A percentile compares a stretch with the other conserved stretches of the same genome.
phyloP scores from a whole-genome alignment of 2,888 invertebrate genomes.

The Nasonia oneida region DNA sequence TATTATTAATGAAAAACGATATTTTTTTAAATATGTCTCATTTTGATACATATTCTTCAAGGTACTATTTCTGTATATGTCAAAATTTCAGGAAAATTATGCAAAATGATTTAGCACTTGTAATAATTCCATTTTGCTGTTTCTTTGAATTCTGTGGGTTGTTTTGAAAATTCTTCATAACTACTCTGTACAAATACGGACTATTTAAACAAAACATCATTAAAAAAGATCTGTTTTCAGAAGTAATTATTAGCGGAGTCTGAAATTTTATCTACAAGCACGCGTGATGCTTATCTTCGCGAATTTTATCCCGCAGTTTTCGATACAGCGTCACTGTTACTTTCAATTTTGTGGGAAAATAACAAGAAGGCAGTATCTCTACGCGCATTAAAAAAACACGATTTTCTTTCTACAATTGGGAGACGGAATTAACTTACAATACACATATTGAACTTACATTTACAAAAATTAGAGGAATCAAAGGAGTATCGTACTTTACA shows the following conservation, averaged over 20 bases:
- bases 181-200: not conserved
- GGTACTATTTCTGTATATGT: conserved; percentile 6
- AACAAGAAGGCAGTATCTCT: conserved; percentile 55
- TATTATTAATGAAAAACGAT: conserved; percentile 45
- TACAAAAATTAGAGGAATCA: conserved; percentile 51
- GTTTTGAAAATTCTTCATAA: not conserved
- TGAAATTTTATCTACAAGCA: conserved; percentile 51
- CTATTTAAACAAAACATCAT: conserved; percentile 21
- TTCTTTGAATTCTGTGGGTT: not conserved
- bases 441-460: conserved; percentile 52
- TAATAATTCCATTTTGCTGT: not conserved
- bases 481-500: conserved; percentile 58
- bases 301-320: conserved; percentile 41
- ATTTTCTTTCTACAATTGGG: conserved; percentile 50
- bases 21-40: conserved; percentile 26
- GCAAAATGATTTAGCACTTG: not conserved
- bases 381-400: conserved; percentile 48
- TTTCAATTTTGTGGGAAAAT: conserved; percentile 38
- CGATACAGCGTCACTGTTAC: conserved; percentile 51
- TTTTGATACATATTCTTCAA: conserved; percentile 34
- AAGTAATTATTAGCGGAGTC: conserved; percentile 54
- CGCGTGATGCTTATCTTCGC: conserved; percentile 33
- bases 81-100: conserved; percentile 7
- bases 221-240: conserved; percentile 50
- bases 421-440: conserved; percentile 54